These are phyloP conservation scores for Phrynosoma blainvillii DNA, from an alignment of 2,113 vertebrate genomes.

Conservation along the genomic window DNA sequence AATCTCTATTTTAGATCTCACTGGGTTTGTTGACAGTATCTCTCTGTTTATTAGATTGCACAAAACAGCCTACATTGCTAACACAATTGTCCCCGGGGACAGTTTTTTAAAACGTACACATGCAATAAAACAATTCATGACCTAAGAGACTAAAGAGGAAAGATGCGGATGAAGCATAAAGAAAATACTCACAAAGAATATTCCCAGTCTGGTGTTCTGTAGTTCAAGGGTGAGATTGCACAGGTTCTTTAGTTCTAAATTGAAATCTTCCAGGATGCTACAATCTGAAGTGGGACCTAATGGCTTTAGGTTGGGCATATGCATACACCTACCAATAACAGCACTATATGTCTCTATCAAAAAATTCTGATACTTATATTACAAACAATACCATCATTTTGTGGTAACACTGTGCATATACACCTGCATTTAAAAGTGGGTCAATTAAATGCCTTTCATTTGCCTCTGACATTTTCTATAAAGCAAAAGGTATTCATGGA, in stretches of 20 bases:
- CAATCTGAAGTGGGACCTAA: constrained; percentile 69
- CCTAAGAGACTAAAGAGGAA: constrained; percentile 52
- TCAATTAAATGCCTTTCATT: constrained; percentile 71
- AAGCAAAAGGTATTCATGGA: constrained; percentile 62
- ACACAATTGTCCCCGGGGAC: constrained; percentile 64
- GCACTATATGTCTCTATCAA: too few relatives aligned
- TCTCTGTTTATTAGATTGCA: constrained; percentile 38
- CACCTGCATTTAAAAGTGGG: constrained; percentile 74
- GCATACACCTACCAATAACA: too few relatives aligned
- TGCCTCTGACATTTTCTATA: constrained; percentile 72
- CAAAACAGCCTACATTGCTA: constrained; percentile 65
- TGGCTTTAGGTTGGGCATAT: constrained; percentile 71
- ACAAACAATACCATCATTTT: too few relatives aligned
- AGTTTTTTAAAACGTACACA: neutral
- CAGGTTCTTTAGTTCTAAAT: constrained; percentile 16
- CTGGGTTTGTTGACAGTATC: constrained; percentile 50
- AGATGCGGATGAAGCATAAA: constrained; percentile 9
- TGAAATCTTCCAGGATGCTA: constrained; percentile 55
- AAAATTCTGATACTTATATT: too few relatives aligned
- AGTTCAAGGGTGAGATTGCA: constrained; percentile 9
- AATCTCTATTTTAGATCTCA: neutral
- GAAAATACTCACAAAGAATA: constrained; percentile 14
- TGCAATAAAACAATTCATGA: constrained; percentile 65
- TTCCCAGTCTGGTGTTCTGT: constrained; percentile 38
- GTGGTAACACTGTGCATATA: constrained; percentile 33